Percentiles rank a stretch among this genome's conserved stretches.
phyloP scores from a whole-genome alignment of 2,113 vertebrate genomes.

The Microcebus murinus region DNA sequence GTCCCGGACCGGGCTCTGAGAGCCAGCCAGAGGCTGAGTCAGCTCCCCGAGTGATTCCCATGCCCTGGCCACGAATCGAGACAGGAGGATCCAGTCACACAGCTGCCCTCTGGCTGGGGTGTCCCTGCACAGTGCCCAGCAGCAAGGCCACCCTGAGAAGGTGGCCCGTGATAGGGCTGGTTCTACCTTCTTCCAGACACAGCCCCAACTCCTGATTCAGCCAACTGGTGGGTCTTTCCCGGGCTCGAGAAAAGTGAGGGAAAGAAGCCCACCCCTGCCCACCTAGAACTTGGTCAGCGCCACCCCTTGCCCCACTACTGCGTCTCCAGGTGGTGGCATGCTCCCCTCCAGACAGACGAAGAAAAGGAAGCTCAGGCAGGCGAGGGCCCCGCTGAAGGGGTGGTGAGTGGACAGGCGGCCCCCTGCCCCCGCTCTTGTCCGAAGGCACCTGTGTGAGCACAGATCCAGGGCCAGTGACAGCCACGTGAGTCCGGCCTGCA shows the following conservation, averaged over 20 bases:
- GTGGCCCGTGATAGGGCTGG: neutral
- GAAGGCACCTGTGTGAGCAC: neutral
- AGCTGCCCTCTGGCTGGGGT: neutral
- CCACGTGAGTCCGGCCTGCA: neutral
- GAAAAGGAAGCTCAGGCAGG: neutral
- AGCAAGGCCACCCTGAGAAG: neutral
- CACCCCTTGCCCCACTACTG: neutral
- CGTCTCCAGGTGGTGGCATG: neutral
- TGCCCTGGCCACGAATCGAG: neutral
- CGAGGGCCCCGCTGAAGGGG: fast-evolving
- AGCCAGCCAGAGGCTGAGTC: neutral
- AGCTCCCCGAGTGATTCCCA: neutral
- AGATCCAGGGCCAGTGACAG: neutral
- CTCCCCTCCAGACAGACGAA: neutral
- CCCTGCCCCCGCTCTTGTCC: too few relatives aligned
- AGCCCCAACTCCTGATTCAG: neutral
- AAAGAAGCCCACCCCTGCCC: neutral
- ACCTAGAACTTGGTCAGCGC: too few relatives aligned
- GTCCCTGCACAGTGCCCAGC: neutral
- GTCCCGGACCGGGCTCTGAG: neutral
- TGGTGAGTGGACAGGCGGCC: neutral
- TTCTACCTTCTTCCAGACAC: neutral
- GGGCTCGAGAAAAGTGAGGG: neutral
- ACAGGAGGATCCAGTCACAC: neutral
- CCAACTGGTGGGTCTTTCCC: neutral